Conservation (phyloP, 2,888 invertebrate species). For the Tryphoninae sp. region DNA sequence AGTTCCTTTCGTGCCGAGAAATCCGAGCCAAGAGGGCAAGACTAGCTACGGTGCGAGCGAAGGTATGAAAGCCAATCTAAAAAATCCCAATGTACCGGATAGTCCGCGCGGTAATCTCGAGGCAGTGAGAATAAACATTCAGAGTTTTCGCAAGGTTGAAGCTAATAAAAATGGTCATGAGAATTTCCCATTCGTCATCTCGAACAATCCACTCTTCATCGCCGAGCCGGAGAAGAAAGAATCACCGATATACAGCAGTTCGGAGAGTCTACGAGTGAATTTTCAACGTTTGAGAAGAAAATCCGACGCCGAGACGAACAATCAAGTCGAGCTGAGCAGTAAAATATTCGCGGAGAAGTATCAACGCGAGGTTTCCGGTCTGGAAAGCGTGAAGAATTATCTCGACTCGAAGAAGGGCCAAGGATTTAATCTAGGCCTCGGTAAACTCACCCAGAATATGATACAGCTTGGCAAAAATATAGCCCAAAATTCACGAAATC, state of each 20-base stretch:
- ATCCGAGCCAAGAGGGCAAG: conserved; percentile 67
- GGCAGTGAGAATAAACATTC: conserved; percentile 73
- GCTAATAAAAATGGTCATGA: conserved; percentile 76
- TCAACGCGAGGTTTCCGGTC: conserved; percentile 76
- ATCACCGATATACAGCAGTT: conserved; percentile 76
- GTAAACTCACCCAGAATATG: conserved; percentile 78
- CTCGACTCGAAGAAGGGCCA: conserved; percentile 78
- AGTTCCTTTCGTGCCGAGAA: conserved; percentile 67
- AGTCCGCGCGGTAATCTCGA: conserved; percentile 74
- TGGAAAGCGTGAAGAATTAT: conserved; percentile 78
- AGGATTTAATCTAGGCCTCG: conserved; percentile 75
- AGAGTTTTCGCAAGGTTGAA: conserved; percentile 73
- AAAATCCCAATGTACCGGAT: conserved; percentile 69
- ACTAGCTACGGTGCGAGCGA: conserved; percentile 66
- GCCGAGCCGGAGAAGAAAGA: conserved; percentile 76
- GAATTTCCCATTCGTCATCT: conserved; percentile 76
- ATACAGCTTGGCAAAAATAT: conserved; percentile 78
- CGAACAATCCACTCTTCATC: conserved; percentile 78
- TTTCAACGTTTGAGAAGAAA: conserved; percentile 75
- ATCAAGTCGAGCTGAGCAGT: conserved; percentile 73
- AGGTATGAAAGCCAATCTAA: conserved; percentile 69
- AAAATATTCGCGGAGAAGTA: conserved; percentile 77
- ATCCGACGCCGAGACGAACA: conserved; percentile 76
- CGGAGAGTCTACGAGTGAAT: conserved; percentile 75
- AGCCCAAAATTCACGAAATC: conserved; percentile 74